A percentile compares a stretch with the other conserved stretches of the same genome.
Conservation (phyloP, 2,113 vertebrate genomes). For the Peromyscus leucopus region DNA sequence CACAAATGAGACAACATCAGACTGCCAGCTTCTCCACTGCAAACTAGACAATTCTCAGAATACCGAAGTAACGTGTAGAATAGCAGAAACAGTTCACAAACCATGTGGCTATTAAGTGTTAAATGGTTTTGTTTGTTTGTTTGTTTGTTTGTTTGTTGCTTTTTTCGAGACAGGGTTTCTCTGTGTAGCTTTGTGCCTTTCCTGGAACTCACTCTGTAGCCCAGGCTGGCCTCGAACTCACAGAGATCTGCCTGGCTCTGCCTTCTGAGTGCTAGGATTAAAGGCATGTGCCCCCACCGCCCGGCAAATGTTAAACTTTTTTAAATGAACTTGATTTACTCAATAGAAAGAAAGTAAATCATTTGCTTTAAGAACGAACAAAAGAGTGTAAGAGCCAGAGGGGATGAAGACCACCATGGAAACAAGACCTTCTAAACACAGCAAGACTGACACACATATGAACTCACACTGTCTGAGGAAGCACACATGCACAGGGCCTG, state of each 20-base stretch:
- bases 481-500: not conserved
- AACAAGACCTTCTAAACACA: no score
- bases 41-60: not conserved
- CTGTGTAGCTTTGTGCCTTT: no score
- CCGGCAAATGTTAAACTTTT: not conserved
- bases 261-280: no score
- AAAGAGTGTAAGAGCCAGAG: not conserved
- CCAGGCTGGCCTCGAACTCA: no score
- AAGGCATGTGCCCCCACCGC: no score
- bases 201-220: no score
- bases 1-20: not conserved
- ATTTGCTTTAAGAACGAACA: not conserved
- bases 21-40: not conserved
- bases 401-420: not conserved
- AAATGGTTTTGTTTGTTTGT: not conserved
- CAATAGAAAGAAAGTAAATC: not conserved
- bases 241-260: no score
- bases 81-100: not conserved
- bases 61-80: not conserved
- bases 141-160: not conserved
- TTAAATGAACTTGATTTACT: not conserved
- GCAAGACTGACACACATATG: not conserved
- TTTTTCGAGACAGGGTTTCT: no score
- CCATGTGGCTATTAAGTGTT: not conserved
- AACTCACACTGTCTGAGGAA: not conserved